Evolutionary conservation across 2,797 vertebrate genomes (phyloP), one percentile per base, ranked within the genome.

Genomic region (Myripristis murdjan): DNA sequence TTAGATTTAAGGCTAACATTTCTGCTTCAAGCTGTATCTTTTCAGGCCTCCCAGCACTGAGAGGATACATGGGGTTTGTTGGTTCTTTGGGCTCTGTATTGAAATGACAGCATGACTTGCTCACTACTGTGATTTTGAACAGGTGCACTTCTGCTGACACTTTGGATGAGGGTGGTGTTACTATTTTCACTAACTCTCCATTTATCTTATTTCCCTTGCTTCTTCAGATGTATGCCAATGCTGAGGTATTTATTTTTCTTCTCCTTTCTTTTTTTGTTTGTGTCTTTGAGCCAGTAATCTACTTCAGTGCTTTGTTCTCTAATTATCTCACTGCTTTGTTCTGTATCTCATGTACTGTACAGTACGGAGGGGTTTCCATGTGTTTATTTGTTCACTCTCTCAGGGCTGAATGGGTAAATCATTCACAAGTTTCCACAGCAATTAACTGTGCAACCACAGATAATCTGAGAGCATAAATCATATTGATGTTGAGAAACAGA

Each of bases 151-250:
- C 75, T 90, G 89, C 91, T 92, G 84, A 83, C 86, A 87, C 90
- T 91, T 91, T 86, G 90, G 94, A 93, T 95, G 91, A 88, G 65
- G 91, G 90, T 89, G 87, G 89, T 91, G 87, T 92, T 82, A 88
- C 77, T 77, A 89, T 91, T 93, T 91, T 91, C 75, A 93, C 93
- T 95, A 95, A 95, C 93, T 90, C 92, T 90, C 62, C 82, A 62
- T 91, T 92, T 88, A 85, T 94, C 91, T 90, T 79, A 91, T 93
- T 91, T 94, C 89, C 93, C 89, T 92, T 92, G 93, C 93, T 93
- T 94, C 94, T 94, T 94, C 94, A 95, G 95, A 96, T 95, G 94
- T 95, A 72, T 94, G 94, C 95, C 92, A 96, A 96, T 95, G 93
- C 93, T 88, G 95, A 96, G 95, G 95, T 96, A 96, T 95, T 95